Evolutionary conservation across 2,113 vertebrate species (phyloP), one percentile per base, ranked within the genome.

Genomic region (Gorsachius goisagi): DNA sequence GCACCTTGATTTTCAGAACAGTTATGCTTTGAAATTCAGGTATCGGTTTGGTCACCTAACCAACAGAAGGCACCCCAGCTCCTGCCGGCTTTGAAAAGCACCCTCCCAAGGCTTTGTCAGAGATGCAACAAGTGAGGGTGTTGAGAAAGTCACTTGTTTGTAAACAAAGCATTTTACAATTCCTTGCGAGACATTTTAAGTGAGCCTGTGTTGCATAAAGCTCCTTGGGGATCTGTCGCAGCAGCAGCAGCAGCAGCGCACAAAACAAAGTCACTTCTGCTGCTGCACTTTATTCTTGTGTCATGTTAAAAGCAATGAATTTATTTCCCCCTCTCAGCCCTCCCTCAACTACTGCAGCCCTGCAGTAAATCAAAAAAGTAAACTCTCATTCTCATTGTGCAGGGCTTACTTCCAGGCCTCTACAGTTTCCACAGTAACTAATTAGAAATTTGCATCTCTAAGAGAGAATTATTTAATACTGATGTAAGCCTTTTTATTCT

Each of bases 381-480:
- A 98, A 98, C 98, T 98, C 98, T 97, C 97, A 97, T 96, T 97
- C 98, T 98, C 97, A 98, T 98, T 98, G 98, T 98, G 91, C 95
- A 78, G 94, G 96, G 97, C 97, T 98, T 98, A 98, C 97, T 98
- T 98, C 97, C 97, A 98, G 97, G 95, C 97, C 96, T 96, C 97
- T 98, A 97, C 96, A 98, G 98, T 98, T 98, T 98, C 98, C 98
- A 98, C 98, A 98, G 98, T 98, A 98, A 98, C 98, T 98, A 98
- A 98, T 98, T 98, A 98, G 98, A 98, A 98, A 98, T 98, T 98
- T 98, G 98, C 98, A 98, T 98, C 98, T 98, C 98, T 98, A 98
- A 98, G 97, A 97, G 94, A 98, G 98, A 98, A 98, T 98, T 98
- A 98, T 98, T 98, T 98, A 98, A 98, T 98, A 98, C 98, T 97